Evolutionary conservation across 2,888 invertebrate genomes (phyloP), one percentile per base, ranked within the genome.

Genomic region (Oscheius sp.): DNA sequence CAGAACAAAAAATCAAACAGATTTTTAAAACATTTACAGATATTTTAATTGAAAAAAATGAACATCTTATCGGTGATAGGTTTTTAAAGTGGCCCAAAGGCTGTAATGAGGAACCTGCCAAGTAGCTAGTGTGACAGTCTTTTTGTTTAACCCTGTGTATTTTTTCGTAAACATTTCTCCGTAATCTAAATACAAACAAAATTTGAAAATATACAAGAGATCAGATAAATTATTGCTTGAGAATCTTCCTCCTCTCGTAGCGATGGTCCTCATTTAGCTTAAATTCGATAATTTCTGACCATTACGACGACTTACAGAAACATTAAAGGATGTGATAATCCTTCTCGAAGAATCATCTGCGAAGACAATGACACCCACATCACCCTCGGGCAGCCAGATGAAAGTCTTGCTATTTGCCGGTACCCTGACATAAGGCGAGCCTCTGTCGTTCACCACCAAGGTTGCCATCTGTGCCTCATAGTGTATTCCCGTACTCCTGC

Each of bases 301-400:
- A n/a, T 23, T 61, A 45, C 18, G 18, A 2, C 25, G 1, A 5
- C 52, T 3, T 52, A 66, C 66, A 6, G 52, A 29, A 27, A 66
- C 52, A 29, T 52, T 66, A 27, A 66, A 66, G 13, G 66, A 27
- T 16, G 66, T 66, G 18, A 66, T 66, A 2, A 52, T 49, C 29
- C 66, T n/a, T 21, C 35, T n/a, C 16, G 18, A 2, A 13, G 21
- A 25, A 29, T 66, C 52, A 27, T 66, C 66, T 21, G 66, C 27
- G 25, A 43, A 70, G 27, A 70, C 58, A 3, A 58, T 46, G n/a
- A 70, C 23, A 7, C 49, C 43, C 2, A 59, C 46, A 6, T 70
- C 72, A 7, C 72, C 72, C 35, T 72, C 72, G 9, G 72, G 72
- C 18, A 72, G 27, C 53, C 52, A 61, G 12, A 72, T 72, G 61